Evolutionary conservation across 2,113 vertebrate species (phyloP), one percentile per base, ranked within the genome.

Genomic region (Rhegmatorhina hoffmannsi): DNA sequence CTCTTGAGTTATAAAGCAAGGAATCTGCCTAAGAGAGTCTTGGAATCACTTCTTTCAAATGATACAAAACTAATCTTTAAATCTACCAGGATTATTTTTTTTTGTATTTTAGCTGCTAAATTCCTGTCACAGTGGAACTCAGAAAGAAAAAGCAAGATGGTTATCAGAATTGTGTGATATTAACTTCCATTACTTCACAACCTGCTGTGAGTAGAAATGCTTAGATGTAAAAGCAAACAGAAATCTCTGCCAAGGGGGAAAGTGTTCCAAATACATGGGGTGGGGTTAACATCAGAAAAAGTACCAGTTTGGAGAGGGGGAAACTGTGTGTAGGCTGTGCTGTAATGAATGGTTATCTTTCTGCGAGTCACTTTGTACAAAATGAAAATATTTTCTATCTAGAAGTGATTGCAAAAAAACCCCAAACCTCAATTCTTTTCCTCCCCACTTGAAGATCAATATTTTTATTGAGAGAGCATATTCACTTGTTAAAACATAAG

Each of bases 171-270:
- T 94, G 60, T 3, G 3, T 81, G 79, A 84, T 94, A 90, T 68
- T 92, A 92, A 88, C 90, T 93, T 86, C 60, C 40, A 95, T 90
- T 97, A 89, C 73, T 90, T 77, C 93, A 89, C 3, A 19, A 36
- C 76, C 88, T 86, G 72, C 85, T 93, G 93, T 78, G 88, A 93
- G 56, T 69, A 96, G 92, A 95, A 95, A 56, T 52, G 83, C 85
- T 88, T 86, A 88, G 83, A 91, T 86, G 64, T 70, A 92, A 90
- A 96, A 95, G 68, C 76, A 91, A 84, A 85, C 33, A 87, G 64
- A 90, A 91, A 91, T 94, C 60, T 64, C 64, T 93, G 94, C 93
- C 66, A 94, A 89, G 90, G 92, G 47, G 68, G 64, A 74, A 89
- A 88, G 31, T 68, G 69, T 68, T 94, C 68, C 72, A 72, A 64